A percentile compares a stretch with the other conserved stretches of the same genome.
Evolutionary conservation across 2,113 vertebrate genomes (phyloP).

Genomic region (Sebastes schlegelii): DNA sequence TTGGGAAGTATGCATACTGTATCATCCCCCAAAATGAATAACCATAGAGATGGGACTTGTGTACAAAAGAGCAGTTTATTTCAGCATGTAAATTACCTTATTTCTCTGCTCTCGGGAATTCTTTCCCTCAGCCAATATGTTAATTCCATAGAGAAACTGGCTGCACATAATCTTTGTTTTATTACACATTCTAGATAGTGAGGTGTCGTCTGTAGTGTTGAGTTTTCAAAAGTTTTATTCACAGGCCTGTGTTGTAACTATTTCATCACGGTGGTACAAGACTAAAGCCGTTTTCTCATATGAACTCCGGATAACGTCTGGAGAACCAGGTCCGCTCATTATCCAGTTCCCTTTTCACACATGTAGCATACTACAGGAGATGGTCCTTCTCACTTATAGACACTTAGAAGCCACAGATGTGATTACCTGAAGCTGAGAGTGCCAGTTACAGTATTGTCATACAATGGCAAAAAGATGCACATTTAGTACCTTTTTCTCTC

Average conservation of each 20-base stretch:
- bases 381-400: no score
- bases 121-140: conserved; percentile 35
- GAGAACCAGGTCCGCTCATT: no score
- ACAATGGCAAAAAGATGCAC: conserved; percentile 21
- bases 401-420: conserved; percentile 51
- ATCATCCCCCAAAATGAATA: conserved; percentile 26
- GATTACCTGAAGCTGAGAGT: conserved; percentile 60
- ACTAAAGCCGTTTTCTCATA: conserved; percentile 22
- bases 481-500: neutral
- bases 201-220: neutral
- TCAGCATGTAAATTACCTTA: conserved; percentile 26
- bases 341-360: no score
- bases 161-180: conserved; percentile 6
- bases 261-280: conserved; percentile 55
- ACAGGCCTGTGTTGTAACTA: neutral
- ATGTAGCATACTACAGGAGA: no score
- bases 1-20: conserved; percentile 5
- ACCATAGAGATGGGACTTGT: conserved; percentile 27
- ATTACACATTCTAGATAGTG: neutral
- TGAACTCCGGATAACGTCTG: no score
- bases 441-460: conserved; percentile 50
- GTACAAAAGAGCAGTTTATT: conserved; percentile 19
- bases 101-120: conserved; percentile 31
- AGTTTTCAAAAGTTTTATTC: conserved; percentile 1
- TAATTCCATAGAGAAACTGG: neutral